Conservation (phyloP, 2,888 invertebrate species). For the Liopterus haemorrhoidalis region DNA sequence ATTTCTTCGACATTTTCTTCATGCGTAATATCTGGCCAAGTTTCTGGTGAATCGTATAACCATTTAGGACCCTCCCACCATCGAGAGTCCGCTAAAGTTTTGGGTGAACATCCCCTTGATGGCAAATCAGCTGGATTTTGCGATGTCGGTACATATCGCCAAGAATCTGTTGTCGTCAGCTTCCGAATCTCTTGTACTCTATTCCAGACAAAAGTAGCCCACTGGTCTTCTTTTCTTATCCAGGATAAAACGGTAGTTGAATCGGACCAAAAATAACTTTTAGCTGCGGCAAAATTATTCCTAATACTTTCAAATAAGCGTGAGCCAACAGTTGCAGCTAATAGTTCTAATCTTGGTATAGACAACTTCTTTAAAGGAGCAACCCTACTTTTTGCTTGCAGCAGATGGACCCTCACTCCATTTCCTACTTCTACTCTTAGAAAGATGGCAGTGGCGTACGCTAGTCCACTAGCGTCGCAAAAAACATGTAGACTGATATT, state of each 20-base stretch:
- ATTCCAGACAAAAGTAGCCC: constrained; percentile 34
- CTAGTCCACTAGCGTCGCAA: constrained; percentile 2
- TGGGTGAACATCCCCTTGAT: constrained; percentile 33
- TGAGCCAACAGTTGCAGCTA: constrained; percentile 34
- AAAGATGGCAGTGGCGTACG: constrained; percentile 7
- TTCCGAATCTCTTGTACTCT: constrained; percentile 33
- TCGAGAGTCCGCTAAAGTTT: constrained; percentile 29
- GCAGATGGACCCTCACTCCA: constrained; percentile 29
- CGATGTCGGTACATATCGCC: constrained; percentile 34
- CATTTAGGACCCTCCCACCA: constrained; percentile 38
- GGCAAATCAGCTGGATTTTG: constrained; percentile 36
- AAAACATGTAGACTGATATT: constrained; percentile 1
- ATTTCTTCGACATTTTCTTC: constrained; percentile 18
- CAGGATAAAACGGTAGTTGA: constrained; percentile 32
- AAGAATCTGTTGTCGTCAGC: constrained; percentile 24
- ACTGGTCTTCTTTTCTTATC: constrained; percentile 29
- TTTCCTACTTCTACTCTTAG: neutral
- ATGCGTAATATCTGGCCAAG: constrained; percentile 29
- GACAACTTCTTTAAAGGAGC: constrained; percentile 31
- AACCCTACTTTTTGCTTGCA: constrained; percentile 36
- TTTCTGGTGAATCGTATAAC: constrained; percentile 27
- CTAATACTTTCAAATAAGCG: constrained; percentile 23
- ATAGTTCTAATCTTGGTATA: constrained; percentile 37
- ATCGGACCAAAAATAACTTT: constrained; percentile 32
- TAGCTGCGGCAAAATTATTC: neutral